Evolutionary conservation across 2,113 vertebrate species (phyloP), one percentile per base, ranked within the genome.

Genomic region (Isichthys henryi): DNA sequence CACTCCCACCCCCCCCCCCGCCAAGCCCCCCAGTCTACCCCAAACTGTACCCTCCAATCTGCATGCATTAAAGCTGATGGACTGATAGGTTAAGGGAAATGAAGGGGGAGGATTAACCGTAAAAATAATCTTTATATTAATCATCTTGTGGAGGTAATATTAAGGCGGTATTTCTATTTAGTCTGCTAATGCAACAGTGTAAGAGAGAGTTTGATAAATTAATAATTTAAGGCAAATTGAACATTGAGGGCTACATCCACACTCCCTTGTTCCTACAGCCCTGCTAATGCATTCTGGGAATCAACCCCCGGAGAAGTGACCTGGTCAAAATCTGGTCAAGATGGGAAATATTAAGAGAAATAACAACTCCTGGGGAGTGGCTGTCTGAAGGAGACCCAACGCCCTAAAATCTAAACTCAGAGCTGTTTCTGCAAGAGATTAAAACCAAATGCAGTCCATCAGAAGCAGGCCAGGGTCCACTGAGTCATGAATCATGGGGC

Each of bases 1-100:
- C n/a, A n/a, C n/a, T n/a, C n/a, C n/a, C n/a, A n/a, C n/a, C 46
- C 6, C 46, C 46, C 1, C 27, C 66, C 17, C 52, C 3, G 0
- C 3, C 50, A 13, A 1, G 13, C 50, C 50, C 52, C 66, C 58
- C n/a, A 66, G 5, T 8, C 21, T 5, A 27, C 52, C 56, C 56
- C n/a, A 70, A 70, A 13, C 11, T 70, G 66, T 31, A 70, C 27
- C 27, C n/a, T 70, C 27, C 66, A n/a, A 35, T 35, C 23, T 31
- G n/a, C n/a, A 70, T 70, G 62, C 9, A 35, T 70, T 70, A 70
- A 31, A 70, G 27, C n/a, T 35, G 66, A n/a, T 58, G 21, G 58
- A 27, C n/a, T 66, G 58, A 66, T 27, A 11, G 8, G 15, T 66
- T 66, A 27, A 27, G n/a, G n/a, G n/a, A 66, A 27, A n/a, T 9